Evolutionary conservation across 2,888 invertebrate genomes (phyloP).

Genomic region (Syrphus vitripennis): DNA sequence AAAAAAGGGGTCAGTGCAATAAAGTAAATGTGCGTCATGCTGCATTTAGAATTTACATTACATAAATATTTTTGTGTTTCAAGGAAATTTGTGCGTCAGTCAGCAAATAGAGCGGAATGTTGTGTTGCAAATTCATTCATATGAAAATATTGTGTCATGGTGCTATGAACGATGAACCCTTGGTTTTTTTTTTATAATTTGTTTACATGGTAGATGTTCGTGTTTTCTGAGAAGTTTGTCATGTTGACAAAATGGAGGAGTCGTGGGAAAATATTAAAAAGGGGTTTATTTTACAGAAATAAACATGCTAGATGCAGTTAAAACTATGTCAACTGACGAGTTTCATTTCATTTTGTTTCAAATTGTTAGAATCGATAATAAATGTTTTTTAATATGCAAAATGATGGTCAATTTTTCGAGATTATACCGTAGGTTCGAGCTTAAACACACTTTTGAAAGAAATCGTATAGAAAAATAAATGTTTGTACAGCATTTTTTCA

Average conservation of each 20-base stretch:
- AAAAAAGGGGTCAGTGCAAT: not conserved
- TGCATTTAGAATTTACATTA: not conserved
- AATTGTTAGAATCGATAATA: no score
- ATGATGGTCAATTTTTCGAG: no score
- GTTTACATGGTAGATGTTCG: not conserved
- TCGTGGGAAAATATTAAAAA: not conserved
- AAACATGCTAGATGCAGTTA: no score
- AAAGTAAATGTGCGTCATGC: constrained; percentile 8
- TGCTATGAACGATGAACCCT: not conserved
- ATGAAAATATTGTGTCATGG: not conserved
- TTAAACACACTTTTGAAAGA: no score
- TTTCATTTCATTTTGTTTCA: no score
- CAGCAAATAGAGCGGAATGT: constrained; percentile 14
- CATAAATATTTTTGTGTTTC: not conserved
- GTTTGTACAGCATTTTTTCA: no score
- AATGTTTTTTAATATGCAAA: no score
- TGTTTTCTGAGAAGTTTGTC: not conserved
- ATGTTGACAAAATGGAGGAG: not conserved
- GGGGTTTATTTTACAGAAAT: no score
- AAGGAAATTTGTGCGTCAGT: constrained; percentile 19
- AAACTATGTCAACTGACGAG: no score
- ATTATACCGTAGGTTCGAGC: no score
- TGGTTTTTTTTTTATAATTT: not conserved
- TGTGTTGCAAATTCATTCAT: not conserved
- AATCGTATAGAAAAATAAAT: no score